Conservation (phyloP, 2,888 invertebrate species). For the Dasypogon diadema region DNA sequence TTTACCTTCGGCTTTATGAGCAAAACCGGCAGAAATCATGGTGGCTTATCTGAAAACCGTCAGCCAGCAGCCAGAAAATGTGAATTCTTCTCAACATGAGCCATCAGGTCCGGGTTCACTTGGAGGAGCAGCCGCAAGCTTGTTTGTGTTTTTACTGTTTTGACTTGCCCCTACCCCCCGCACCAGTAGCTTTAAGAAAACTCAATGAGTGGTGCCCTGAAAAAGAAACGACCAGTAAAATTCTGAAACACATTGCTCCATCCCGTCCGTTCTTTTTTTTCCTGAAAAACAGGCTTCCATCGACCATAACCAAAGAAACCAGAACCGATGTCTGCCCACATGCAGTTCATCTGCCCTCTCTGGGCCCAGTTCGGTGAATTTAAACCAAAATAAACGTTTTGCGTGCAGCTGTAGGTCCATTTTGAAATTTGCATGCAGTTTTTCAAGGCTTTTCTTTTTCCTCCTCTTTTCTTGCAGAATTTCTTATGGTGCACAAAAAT, state of each 20-base stretch:
- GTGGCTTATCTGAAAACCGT: background rate
- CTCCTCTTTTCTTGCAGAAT: background rate
- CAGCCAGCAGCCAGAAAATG: background rate
- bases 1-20: background rate
- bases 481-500: background rate
- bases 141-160: no score
- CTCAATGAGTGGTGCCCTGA: background rate
- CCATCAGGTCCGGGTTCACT: slow-evolving; percentile 24
- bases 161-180: background rate
- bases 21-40: slow-evolving; percentile 14
- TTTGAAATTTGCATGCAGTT: slow-evolving; percentile 37
- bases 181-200: background rate
- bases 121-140: background rate
- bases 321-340: slow-evolving; percentile 16
- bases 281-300: slow-evolving; percentile 3
- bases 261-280: background rate
- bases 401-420: slow-evolving; percentile 30
- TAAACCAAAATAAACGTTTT: background rate
- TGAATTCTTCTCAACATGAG: slow-evolving; percentile 1
- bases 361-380: background rate
- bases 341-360: background rate
- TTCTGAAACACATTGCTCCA: no score
- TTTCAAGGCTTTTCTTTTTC: slow-evolving; percentile 18
- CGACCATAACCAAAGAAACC: slow-evolving; percentile 6
- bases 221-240: background rate